phyloP scores from a whole-genome alignment of 2,797 vertebrate genomes.

The Ciconia nigra region DNA sequence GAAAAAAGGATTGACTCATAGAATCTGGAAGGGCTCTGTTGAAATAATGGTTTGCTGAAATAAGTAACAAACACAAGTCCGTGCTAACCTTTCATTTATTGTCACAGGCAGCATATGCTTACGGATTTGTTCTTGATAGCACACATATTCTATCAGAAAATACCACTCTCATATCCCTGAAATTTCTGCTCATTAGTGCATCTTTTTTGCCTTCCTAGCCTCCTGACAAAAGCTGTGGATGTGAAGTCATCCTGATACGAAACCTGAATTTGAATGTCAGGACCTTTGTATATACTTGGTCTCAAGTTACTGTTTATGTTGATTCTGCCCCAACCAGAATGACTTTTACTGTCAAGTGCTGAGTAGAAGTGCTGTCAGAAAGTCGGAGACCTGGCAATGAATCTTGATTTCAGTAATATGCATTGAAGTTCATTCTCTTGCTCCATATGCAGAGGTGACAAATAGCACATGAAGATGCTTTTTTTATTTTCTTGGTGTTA shows the following conservation, averaged over 20 bases:
- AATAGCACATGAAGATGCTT: not conserved
- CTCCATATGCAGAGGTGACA: not conserved
- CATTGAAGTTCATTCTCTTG: not conserved
- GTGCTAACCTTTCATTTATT: not conserved
- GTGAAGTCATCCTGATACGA: not conserved
- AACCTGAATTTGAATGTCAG: not conserved
- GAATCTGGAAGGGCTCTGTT: not conserved
- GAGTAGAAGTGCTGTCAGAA: not conserved
- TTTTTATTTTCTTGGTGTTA: not conserved
- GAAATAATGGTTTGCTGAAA: not conserved
- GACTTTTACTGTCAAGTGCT: not conserved
- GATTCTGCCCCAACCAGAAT: not conserved
- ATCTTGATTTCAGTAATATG: not conserved
- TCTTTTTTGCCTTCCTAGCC: not conserved
- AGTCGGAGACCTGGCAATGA: not conserved
- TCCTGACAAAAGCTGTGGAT: not conserved
- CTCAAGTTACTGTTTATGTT: not conserved
- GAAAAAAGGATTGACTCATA: not conserved
- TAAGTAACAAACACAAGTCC: not conserved
- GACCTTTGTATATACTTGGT: not conserved
- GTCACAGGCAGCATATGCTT: not conserved
- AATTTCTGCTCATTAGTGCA: not conserved
- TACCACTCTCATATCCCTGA: not conserved
- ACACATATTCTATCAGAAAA: not conserved
- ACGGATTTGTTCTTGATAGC: not conserved